Base-by-base conservation (phyloP, 2,797 vertebrate genomes). In the Rhinatrema bivittatum region DNA sequence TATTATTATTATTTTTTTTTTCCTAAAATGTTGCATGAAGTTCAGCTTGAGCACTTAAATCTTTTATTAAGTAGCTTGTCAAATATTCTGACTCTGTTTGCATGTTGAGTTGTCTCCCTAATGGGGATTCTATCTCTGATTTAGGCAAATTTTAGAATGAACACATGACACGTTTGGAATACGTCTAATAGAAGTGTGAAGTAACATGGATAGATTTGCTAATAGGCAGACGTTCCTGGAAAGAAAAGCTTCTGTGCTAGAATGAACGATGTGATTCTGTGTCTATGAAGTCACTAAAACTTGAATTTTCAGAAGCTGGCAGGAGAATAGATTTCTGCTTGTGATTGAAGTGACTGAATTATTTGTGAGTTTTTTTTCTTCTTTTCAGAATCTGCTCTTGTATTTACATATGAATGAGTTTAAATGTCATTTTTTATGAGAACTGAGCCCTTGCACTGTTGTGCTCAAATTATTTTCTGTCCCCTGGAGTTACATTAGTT, bases 381-480 rank as follows among this genome's bases (percentile, higher is more conserved):
- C n/a, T 65, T 72, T 60, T 32, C 34, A 45, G 50, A 63, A 54
- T 34, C 25, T 53, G 37, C 42, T 41, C 53, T 60, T 56, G 20
- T 56, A 39, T 40, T 68, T 61, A 49, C 18, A 54, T 60, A 32
- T 28, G 35, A 65, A 62, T 74, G 59, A 48, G 50, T 62, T 72
- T 50, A 50, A 50, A 61, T 59, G 66, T 56, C 46, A 8, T 55
- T 25, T 53, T 62, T 14, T n/a, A 50, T n/a, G n/a, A 26, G 42
- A 50, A 13, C 32, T 29, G 51, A 57, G 36, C 24, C 33, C 39
- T 55, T 17, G 35, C 53, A 61, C 16, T 51, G 32, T 42, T 32
- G 14, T 43, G 47, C 30, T 63, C 44, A 51, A 68, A 68, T 71
- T 46, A 50, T 61, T 63, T 49, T 28, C 57, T 44, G 27, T 67